Evolutionary conservation across 2,113 vertebrate species (phyloP).

Genomic region (Fregetta grallaria): DNA sequence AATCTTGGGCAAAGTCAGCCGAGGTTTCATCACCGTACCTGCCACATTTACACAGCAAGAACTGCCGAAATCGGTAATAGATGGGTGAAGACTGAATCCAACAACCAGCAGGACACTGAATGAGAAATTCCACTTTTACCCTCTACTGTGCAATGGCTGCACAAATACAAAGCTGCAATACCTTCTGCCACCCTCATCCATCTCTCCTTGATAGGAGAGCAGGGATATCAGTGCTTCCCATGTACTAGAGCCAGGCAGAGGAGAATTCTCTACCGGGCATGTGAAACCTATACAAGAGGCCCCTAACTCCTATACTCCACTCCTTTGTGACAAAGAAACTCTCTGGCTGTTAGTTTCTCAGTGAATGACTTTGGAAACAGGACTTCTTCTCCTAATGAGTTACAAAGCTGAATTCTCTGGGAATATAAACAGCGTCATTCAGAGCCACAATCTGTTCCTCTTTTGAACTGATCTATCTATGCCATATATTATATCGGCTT

Average conservation of each 20-base stretch:
- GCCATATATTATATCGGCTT: neutral
- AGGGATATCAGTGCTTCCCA: neutral
- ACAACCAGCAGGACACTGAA: neutral
- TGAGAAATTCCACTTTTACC: neutral
- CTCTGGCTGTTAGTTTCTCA: neutral
- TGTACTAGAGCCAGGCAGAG: neutral
- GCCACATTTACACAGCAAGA: neutral
- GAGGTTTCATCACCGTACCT: neutral
- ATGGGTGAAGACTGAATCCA: neutral
- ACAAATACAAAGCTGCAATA: conserved; percentile 5
- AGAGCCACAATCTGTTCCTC: neutral
- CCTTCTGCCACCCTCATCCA: neutral
- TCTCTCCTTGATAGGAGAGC: neutral
- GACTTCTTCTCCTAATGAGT: neutral
- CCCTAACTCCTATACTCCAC: neutral
- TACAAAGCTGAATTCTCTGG: neutral
- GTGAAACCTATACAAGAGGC: neutral
- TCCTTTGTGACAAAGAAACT: neutral
- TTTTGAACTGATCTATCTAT: neutral
- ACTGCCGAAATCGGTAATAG: neutral
- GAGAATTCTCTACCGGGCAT: neutral
- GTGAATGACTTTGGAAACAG: neutral
- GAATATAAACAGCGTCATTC: neutral
- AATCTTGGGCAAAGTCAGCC: neutral
- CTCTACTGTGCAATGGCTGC: neutral